These are phyloP conservation scores for Notospermus geniculatus DNA, from an alignment of 1,140 invertebrate genomes.

Conservation along the genomic window DNA sequence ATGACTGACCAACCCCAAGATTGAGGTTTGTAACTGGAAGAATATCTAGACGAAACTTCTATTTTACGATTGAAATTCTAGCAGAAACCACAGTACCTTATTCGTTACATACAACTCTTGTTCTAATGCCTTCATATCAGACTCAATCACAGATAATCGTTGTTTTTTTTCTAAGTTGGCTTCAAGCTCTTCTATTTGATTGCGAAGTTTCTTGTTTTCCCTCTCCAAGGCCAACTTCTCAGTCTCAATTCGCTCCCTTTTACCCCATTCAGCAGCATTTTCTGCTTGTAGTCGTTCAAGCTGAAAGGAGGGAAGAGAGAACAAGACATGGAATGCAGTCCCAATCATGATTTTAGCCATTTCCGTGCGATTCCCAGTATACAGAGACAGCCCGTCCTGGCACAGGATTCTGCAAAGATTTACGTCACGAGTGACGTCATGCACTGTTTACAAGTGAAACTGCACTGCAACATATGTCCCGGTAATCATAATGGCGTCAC, in stretches of 20 bases:
- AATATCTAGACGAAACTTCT: neutral
- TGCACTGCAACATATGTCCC: too few species aligned
- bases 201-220: conserved; percentile 83
- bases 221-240: conserved; percentile 82
- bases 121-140: conserved; percentile 70
- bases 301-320: conserved; percentile 54
- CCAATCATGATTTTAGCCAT: too few species aligned
- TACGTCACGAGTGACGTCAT: too few species aligned
- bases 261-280: conserved; percentile 90
- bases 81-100: conserved; percentile 60
- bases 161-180: conserved; percentile 65
- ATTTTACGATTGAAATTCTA: neutral
- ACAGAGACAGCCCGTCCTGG: too few species aligned
- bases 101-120: conserved; percentile 72
- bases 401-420: too few species aligned
- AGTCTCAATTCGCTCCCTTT: conserved; percentile 82
- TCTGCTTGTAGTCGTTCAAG: conserved; percentile 82
- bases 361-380: too few species aligned
- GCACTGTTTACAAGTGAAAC: too few species aligned
- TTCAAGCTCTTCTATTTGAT: conserved; percentile 77
- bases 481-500: too few species aligned
- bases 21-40: neutral
- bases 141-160: conserved; percentile 59
- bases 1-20: neutral
- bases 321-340: too few species aligned